These are phyloP conservation scores for Acrossocheilus wenchowensis DNA, from an alignment of 2,797 vertebrate genomes.

Conservation along the genomic window DNA sequence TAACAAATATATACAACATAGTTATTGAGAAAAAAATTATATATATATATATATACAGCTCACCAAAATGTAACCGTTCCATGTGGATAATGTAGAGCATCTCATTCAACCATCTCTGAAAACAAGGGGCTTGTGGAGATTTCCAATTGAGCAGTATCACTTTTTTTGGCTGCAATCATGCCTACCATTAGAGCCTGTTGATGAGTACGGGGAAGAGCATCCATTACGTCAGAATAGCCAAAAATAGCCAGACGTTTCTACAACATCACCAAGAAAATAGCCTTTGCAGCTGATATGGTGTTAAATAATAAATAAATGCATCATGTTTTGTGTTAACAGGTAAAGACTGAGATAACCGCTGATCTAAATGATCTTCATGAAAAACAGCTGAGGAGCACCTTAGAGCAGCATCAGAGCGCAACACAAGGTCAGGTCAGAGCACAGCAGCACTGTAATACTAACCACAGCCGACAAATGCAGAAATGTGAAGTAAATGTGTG, in stretches of 20 bases:
- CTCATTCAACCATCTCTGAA: background rate
- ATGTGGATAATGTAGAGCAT: background rate
- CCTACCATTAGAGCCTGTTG: background rate
- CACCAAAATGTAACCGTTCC: background rate
- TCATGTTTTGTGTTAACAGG: constrained; percentile 69
- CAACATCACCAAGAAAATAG: background rate
- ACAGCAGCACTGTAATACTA: background rate
- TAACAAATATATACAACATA: too few species aligned
- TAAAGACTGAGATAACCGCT: constrained; percentile 76
- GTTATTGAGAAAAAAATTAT: too few species aligned
- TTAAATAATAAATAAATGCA: background rate
- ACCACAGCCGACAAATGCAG: background rate
- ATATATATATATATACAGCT: background rate
- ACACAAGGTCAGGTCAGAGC: constrained; percentile 85
- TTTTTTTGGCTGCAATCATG: too few species aligned
- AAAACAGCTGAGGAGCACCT: constrained; percentile 69
- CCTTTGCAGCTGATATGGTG: background rate
- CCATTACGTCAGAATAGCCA: background rate
- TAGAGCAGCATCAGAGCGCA: constrained; percentile 68
- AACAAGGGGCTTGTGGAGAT: background rate
- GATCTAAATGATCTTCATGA: constrained; percentile 78
- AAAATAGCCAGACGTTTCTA: background rate
- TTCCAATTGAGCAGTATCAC: background rate
- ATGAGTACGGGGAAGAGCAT: background rate
- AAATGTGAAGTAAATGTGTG: background rate